A percentile compares a stretch with the other conserved stretches of the same genome.
Evolutionary conservation across 2,888 invertebrate species (phyloP).

Genomic region (Cordilura impudica): DNA sequence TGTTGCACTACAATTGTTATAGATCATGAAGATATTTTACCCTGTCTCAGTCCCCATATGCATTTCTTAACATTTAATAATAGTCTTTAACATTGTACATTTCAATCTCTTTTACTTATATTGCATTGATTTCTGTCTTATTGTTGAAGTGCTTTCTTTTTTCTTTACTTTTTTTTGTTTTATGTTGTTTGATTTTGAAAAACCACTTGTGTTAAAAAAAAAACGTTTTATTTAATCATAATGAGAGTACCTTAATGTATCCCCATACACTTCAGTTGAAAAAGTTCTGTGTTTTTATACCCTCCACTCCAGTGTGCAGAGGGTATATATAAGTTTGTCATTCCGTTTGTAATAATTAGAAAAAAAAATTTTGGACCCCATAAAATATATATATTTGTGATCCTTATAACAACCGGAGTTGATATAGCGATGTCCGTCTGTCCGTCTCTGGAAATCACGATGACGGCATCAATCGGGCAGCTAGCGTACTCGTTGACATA

Average conservation of each 20-base stretch:
- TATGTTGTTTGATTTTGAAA: conserved; percentile 35
- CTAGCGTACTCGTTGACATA: no score
- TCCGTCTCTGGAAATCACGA: no score
- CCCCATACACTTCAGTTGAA: not conserved
- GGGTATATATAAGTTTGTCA: no score
- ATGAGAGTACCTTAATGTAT: not conserved
- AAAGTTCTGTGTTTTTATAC: not conserved
- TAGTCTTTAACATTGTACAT: not conserved
- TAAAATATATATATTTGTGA: no score
- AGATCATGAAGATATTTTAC: not conserved
- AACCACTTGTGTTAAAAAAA: conserved; percentile 45
- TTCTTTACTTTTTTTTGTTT: no score
- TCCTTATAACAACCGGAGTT: no score
- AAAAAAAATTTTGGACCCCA: no score
- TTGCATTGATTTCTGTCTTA: not conserved
- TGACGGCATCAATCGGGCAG: no score
- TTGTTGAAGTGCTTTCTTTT: not conserved
- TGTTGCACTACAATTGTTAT: conserved; percentile 56
- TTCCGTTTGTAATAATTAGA: no score
- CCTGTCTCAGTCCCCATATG: not conserved
- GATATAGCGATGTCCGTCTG: no score
- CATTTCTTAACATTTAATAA: not conserved
- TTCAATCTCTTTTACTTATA: not conserved
- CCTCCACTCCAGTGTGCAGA: no score
- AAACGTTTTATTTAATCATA: not conserved